Conservation (phyloP, 2,797 vertebrate species). For the Harpagifer antarcticus region DNA sequence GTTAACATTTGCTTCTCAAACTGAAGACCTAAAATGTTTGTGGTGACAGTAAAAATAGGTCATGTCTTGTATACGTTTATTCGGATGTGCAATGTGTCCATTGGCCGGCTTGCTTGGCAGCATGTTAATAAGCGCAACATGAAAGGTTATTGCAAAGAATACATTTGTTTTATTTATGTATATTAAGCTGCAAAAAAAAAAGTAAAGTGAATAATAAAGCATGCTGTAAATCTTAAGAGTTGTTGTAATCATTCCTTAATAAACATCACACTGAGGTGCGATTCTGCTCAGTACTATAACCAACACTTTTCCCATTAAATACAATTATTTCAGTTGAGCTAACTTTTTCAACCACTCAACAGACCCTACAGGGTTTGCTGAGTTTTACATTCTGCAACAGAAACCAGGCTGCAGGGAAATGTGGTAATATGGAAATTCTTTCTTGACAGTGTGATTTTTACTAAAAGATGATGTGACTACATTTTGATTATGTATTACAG, state of each 20-base stretch:
- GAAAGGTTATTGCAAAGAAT: not conserved
- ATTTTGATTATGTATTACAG: not conserved
- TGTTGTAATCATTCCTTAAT: conserved; percentile 2
- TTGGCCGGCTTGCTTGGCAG: not conserved
- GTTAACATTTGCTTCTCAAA: conserved; percentile 4
- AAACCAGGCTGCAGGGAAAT: not conserved
- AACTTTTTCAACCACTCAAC: not conserved
- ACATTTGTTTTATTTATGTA: not conserved
- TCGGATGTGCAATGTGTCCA: not conserved
- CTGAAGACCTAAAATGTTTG: not conserved
- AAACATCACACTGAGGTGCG: not conserved
- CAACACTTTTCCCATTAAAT: not conserved
- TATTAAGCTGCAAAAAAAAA: conserved; percentile 6
- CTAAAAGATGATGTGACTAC: not conserved
- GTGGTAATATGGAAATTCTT: not conserved
- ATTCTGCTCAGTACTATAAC: not conserved
- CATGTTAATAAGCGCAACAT: not conserved
- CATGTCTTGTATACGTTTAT: not conserved
- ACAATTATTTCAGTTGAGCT: not conserved
- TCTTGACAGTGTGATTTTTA: not conserved
- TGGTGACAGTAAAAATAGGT: conserved; percentile 3
- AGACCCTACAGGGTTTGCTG: not conserved
- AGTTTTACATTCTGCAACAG: not conserved
- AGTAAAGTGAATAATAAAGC: not conserved
- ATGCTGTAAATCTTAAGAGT: not conserved